Evolutionary conservation across 2,797 vertebrate species (phyloP), one percentile per base, ranked within the genome.

Genomic region (Crossoptilon crossoptilon): DNA sequence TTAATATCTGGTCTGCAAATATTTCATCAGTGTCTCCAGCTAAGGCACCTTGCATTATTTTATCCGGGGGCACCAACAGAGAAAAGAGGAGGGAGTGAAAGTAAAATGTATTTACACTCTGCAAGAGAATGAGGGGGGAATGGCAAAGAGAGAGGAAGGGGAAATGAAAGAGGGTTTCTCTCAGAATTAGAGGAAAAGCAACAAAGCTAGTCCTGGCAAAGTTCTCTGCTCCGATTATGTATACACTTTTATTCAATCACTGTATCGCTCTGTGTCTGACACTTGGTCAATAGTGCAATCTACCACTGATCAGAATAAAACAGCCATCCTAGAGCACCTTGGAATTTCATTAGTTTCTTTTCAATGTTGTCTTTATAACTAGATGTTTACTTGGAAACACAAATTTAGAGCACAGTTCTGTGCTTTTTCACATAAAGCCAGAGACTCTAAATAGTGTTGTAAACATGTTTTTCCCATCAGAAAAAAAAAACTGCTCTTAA

Each of bases 241-340:
- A 98, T 97, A 98, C 98, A 95, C 97, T 98, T 98, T 98, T 98
- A 98, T 98, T 99, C 98, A 98, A 98, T 99, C 98, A 98, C 97
- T 92, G 98, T 96, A 97, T 98, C 72, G 95, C 97, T 98, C 97
- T 68, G 70, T 96, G 95, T 95, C 98, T 99, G 98, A 99, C 98
- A 98, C 97, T 98, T 99, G 98, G 98, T 99, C 98, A 99, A 99
- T 99, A 99, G 98, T 98, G 98, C 98, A 99, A 99, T 99, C 98
- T 99, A 98, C 96, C 96, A 96, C 97, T 98, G 98, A 99, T 99
- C 98, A 98, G 98, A 98, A 98, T 98, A 98, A 98, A 98, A 95
- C 98, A 98, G 98, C 98, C 98, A 96, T 97, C 97, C 97, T 94
- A 91, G 98, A 98, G 96, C 98, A 98, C 98, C 97, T 97, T 98